Conservation (phyloP, 1,140 invertebrate species). For the Odontomachus brunneus region DNA sequence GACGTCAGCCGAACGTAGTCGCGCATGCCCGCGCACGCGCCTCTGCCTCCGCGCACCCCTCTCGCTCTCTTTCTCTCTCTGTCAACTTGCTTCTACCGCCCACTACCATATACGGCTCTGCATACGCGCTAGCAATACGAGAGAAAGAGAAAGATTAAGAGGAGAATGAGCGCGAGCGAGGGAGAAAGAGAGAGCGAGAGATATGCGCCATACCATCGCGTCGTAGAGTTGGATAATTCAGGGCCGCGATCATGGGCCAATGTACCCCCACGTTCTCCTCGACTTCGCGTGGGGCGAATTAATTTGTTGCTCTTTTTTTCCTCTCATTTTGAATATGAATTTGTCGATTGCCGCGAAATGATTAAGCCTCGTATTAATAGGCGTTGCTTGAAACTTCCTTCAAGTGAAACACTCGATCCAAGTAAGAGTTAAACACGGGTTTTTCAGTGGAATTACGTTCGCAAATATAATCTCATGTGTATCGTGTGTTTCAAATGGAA, state of each 20-base stretch:
- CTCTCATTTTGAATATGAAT: neutral
- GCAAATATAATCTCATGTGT: too few species aligned
- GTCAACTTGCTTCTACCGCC: constrained; percentile 75
- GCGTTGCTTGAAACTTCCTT: too few species aligned
- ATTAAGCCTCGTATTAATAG: too few species aligned
- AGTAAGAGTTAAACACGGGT: too few species aligned
- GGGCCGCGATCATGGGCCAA: constrained; percentile 20
- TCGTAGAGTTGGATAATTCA: constrained; percentile 70
- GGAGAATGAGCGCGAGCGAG: neutral
- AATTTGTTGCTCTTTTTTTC: neutral
- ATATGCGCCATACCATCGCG: constrained; percentile 64
- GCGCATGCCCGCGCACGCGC: constrained; percentile 47
- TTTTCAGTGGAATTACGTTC: too few species aligned
- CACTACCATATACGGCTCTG: constrained; percentile 84
- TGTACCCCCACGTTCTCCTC: constrained; percentile 26
- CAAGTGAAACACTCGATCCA: too few species aligned
- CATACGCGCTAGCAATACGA: constrained; percentile 72
- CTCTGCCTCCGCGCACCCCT: constrained; percentile 35
- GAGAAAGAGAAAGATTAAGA: constrained; percentile 11
- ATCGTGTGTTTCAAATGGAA: too few species aligned
- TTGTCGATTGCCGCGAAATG: too few species aligned
- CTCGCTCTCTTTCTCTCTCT: constrained; percentile 56
- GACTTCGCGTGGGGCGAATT: neutral
- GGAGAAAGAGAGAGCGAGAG: constrained; percentile 13
- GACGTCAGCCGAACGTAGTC: neutral